Base-by-base conservation (phyloP, 2,113 vertebrate species). In the Pituophis catenifer region DNA sequence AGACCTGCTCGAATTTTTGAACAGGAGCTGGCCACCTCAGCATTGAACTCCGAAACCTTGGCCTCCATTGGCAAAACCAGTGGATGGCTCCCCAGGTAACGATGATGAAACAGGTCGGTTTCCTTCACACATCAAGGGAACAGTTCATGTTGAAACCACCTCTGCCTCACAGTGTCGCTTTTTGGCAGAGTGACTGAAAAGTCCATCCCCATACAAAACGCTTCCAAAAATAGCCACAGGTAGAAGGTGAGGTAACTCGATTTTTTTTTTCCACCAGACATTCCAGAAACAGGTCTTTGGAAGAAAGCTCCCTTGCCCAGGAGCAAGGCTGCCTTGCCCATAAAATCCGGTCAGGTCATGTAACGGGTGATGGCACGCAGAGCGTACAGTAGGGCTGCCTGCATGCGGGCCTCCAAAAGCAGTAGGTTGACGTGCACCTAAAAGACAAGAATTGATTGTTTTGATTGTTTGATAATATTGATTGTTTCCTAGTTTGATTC, bases 401-500 rank as follows among this genome's bases (percentile, higher is more conserved):
- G 99, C 96, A 99, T 98, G n/a, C 99, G 98, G 0, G 99, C 99
- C 96, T 99, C 99, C 96, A 99, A 98, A 90, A 99, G 96, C 8
- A 99, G 98, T 52, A 99, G 96, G 95, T 99, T 99, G 95, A 99
- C 96, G 0, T 99, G 99, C 92, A 99, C 98, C 99, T 99, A 96
- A 0, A 55, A 10, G 1, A 3, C 0, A 3, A 86, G 48, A 50
- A 50, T 50, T 50, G 48, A 50, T 50, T 50, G 48, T 7, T 50
- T 50, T 50, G 48, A 50, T 50, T 50, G 48, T 50, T 50, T 50
- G 48, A 50, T 50, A 50, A 6, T 50, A 50, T 50, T 50, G 48
- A 6, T 50, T 50, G 6, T 1, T 50, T 50, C 48, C 48, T 50
- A 50, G 48, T 50, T 5, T 50, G 48, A 50, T 50, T 50, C 6